Percentiles rank a stretch among this genome's conserved stretches.
phyloP scores from a whole-genome alignment of 2,888 invertebrate species.

The Plebejus argus region DNA sequence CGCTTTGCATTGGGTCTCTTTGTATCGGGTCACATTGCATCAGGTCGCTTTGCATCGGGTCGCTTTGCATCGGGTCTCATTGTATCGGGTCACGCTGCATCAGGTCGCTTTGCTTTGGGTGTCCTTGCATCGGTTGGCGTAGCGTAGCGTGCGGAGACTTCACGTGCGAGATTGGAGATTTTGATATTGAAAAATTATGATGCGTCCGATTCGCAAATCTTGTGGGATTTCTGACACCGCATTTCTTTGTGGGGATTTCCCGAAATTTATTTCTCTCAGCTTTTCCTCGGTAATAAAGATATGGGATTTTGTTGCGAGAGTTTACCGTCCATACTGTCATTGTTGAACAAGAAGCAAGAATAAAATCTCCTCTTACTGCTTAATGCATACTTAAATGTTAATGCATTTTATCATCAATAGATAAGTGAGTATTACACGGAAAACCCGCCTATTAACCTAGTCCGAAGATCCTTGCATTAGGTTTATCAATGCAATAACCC shows the following conservation, averaged over 20 bases:
- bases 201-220: not conserved
- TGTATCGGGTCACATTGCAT: not conserved
- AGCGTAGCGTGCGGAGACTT: not conserved
- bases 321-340: not conserved
- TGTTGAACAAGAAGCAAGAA: not conserved
- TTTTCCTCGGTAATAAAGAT: not conserved
- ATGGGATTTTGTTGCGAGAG: not conserved
- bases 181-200: slow-evolving; percentile 12
- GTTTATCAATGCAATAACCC: slow-evolving; percentile 2
- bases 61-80: not conserved
- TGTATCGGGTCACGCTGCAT: not conserved
- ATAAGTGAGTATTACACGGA: not conserved
- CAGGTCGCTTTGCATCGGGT: not conserved
- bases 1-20: not conserved
- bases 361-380: not conserved
- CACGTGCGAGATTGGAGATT: slow-evolving; percentile 27
- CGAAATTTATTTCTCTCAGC: not conserved
- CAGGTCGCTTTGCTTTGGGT: not conserved
- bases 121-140: not conserved
- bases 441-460: slow-evolving; percentile 23
- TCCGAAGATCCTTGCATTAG: slow-evolving; percentile 9
- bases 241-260: not conserved
- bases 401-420: not conserved
- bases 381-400: not conserved
- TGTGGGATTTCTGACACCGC: not conserved